Evolutionary conservation across 2,797 vertebrate species (phyloP).

Genomic region (Notamacropus eugenii): DNA sequence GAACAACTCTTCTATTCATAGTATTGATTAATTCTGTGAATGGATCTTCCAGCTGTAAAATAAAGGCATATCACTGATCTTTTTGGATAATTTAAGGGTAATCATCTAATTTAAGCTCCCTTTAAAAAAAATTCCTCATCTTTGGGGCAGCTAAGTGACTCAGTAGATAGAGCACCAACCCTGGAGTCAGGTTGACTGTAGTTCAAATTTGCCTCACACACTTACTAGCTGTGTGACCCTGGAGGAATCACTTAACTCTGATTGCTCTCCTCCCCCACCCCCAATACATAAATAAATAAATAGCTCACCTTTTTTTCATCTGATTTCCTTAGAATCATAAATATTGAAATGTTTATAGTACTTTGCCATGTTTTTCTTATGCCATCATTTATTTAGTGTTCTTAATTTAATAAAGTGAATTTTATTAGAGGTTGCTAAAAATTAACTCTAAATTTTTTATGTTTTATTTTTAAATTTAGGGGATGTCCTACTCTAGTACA

Average conservation of each 20-base stretch:
- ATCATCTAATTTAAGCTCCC: neutral
- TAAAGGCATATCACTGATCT: neutral
- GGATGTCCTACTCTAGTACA: constrained; percentile 97
- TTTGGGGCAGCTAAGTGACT: neutral
- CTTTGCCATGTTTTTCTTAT: constrained; percentile 49
- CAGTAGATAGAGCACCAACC: neutral
- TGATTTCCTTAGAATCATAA: neutral
- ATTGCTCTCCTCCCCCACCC: neutral
- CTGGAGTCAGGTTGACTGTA: neutral
- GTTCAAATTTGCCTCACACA: neutral
- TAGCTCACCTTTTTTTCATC: neutral
- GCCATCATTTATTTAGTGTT: constrained; percentile 54
- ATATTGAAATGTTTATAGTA: constrained; percentile 44
- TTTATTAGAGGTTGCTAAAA: constrained; percentile 49
- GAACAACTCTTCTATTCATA: neutral
- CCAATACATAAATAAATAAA: neutral
- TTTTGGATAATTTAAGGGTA: neutral
- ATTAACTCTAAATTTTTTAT: constrained; percentile 67
- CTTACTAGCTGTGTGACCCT: neutral
- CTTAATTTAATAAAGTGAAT: constrained; percentile 50
- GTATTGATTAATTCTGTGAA: neutral
- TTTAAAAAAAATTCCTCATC: neutral
- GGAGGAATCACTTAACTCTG: too few species aligned
- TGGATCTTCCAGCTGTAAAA: neutral
- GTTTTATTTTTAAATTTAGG: constrained; percentile 84